Conservation (phyloP, 2,797 vertebrate genomes). For the Bradypodion pumilum region DNA sequence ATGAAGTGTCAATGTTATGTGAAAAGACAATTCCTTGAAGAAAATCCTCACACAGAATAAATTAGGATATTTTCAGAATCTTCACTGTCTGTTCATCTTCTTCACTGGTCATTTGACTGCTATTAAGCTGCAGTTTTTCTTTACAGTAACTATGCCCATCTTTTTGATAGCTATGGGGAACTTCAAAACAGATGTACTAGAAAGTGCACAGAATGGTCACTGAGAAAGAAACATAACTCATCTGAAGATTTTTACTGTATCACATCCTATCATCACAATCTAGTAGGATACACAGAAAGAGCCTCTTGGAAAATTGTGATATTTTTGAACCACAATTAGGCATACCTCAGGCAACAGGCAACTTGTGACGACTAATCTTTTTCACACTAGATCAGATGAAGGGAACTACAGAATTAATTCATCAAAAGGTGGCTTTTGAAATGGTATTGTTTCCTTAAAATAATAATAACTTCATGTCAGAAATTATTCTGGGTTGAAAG, state of each 20-base stretch:
- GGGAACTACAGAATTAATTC: no score
- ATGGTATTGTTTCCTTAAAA: no score
- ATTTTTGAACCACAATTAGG: no score
- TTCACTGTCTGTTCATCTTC: background rate
- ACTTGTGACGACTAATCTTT: no score
- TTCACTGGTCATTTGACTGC: background rate
- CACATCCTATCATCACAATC: background rate
- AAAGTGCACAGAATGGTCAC: background rate
- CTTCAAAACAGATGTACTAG: background rate
- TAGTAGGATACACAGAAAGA: no score
- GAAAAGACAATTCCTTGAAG: conserved; percentile 1
- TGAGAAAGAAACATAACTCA: background rate
- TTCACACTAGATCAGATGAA: no score
- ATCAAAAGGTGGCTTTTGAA: no score
- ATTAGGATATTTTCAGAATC: background rate
- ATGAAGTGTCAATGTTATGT: background rate
- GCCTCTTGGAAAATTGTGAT: no score
- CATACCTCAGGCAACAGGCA: no score
- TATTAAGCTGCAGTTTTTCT: background rate
- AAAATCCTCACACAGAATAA: background rate
- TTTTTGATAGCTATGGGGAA: background rate
- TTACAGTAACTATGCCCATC: background rate
- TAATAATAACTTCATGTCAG: no score
- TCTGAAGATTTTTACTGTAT: background rate
- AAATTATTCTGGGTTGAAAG: no score